phyloP scores from a whole-genome alignment of 2,113 vertebrate genomes.

The Pao palembangensis region DNA sequence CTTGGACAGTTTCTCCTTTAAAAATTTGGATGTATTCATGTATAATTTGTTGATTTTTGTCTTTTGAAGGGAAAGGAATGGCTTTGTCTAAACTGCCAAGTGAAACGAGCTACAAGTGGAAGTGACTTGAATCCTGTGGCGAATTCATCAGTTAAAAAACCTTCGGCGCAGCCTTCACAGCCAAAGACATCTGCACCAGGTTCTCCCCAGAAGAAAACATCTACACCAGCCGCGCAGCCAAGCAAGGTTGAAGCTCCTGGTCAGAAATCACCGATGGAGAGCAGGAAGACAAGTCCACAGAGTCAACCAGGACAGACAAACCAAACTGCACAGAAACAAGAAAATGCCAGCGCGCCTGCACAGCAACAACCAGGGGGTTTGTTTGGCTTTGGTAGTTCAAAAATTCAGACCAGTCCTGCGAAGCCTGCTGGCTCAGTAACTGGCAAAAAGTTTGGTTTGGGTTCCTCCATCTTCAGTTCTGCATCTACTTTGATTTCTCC shows the following conservation, averaged over 20 bases:
- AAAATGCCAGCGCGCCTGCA: conserved; percentile 41
- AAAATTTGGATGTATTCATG: background rate
- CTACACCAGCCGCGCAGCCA: conserved; percentile 40
- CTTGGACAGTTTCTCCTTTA: background rate
- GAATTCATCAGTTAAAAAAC: conserved; percentile 29
- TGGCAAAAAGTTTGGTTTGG: conserved; percentile 75
- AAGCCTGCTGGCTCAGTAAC: conserved; percentile 71
- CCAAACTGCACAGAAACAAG: conserved; percentile 57
- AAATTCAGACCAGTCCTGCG: conserved; percentile 69
- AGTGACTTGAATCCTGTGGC: conserved; percentile 56
- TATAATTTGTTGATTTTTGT: conserved; percentile 14
- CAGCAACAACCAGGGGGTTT: conserved; percentile 63
- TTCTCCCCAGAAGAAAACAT: conserved; percentile 52
- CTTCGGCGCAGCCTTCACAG: conserved; percentile 10
- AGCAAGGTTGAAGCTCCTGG: conserved; percentile 43
- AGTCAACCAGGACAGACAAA: conserved; percentile 54
- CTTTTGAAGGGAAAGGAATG: conserved; percentile 85
- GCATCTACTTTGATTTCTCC: conserved; percentile 75
- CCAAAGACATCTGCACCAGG: conserved; percentile 63
- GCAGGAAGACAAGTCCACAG: conserved; percentile 35
- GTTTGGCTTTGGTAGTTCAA: conserved; percentile 67
- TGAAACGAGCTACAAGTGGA: conserved; percentile 84
- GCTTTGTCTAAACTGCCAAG: conserved; percentile 97
- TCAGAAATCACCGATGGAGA: conserved; percentile 58
- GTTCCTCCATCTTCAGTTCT: conserved; percentile 73